Base-by-base conservation (phyloP, 2,113 vertebrate genomes). In the Pseudolaguvia tuberculata region DNA sequence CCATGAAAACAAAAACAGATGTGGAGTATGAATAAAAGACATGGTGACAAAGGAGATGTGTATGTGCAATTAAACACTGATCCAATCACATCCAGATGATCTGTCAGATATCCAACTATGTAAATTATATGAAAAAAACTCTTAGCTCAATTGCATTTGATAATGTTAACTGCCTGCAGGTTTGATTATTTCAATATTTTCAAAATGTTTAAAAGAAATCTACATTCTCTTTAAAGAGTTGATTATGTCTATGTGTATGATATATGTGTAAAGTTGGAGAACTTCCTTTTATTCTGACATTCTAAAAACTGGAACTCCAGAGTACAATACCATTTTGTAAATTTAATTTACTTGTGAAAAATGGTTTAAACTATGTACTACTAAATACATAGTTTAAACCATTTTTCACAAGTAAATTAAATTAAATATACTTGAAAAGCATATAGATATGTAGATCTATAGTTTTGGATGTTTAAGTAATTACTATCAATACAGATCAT, bases 1-100 rank as follows among this genome's bases (percentile, higher is more conserved):
- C 82, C 73, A 83, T 83, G 77, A 70, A 73, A 81, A 81, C 77
- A 17, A 50, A 79, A 77, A 47, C 68, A 47, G 68, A 80, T 73
- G 63, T 65, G 74, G 71, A 57, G 67, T 72, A 74, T 68, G 69
- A 76, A 76, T 63, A 35, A 76, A 68, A 58, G 73, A 23, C 25
- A 48, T 62, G 23, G 61, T 58, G 57, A 51, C 56, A 42, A 80
- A 55, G 29, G 17, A 68, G 73, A 48, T 53, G 56, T 77, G 48
- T 48, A 62, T 47, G 51, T 53, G 53, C 45, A 48, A 79, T 72
- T 75, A 75, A 75, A 73, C 58, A 55, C 63, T 45, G 70, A 68
- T 58, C 45, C 76, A 70, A 79, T 50, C 45, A 42, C 27, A 59
- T 42, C 29, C 20, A 68, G 25, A 3, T 53, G 23, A 67, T 67